Evolutionary conservation across 2,113 vertebrate species (phyloP).

Genomic region (Chionodraco myersi): DNA sequence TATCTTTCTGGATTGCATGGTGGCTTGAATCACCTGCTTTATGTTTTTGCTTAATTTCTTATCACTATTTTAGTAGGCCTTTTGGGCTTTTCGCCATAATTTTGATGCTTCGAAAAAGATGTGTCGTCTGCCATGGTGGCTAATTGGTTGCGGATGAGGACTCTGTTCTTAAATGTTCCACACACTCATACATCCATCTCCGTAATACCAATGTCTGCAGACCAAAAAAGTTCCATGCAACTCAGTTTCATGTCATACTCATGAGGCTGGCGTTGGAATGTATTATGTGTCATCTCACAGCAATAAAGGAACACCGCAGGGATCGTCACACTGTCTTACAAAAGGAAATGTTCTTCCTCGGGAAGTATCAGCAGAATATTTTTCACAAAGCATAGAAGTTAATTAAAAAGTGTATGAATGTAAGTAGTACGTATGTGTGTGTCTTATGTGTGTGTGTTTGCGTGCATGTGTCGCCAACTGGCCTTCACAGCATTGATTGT

Average conservation of each 20-base stretch:
- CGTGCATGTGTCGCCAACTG: no score
- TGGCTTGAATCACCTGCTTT: constrained; percentile 12
- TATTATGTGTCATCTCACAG: neutral
- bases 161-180: neutral
- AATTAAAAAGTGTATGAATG: neutral
- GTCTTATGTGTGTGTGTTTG: no score
- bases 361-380: neutral
- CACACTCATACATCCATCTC: neutral
- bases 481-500: no score
- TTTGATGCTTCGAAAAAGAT: neutral
- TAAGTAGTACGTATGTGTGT: no score
- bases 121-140: neutral
- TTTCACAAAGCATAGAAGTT: neutral
- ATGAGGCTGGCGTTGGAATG: neutral
- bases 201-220: neutral
- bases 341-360: neutral
- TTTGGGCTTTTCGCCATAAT: neutral
- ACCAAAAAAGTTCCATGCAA: neutral
- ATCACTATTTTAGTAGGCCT: neutral
- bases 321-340: neutral
- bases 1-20: constrained; percentile 12
- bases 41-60: neutral
- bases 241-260: neutral
- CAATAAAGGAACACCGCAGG: neutral
- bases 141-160: neutral